Base-by-base conservation (phyloP, 2,888 invertebrate species). In the Boloria selene region DNA sequence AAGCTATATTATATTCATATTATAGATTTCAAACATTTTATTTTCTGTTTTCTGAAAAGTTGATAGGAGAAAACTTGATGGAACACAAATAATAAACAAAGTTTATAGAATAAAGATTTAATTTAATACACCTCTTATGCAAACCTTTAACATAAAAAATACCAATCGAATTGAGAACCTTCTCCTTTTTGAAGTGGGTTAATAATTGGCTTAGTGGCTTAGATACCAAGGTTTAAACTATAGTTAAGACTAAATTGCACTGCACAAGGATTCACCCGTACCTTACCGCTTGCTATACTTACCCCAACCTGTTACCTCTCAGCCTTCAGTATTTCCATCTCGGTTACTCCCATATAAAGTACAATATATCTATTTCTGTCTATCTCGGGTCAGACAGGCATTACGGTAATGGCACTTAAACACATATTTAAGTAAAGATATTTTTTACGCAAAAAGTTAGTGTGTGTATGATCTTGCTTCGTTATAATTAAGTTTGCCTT, bases 361-460 rank as follows among this genome's bases (percentile, higher is more conserved):
- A 54, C 59, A 42, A 79, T 81, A 74, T 61, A 65, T 22, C 75
- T 70, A 65, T 88, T 87, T 73, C 77, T 7, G 65, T 88, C 83
- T 74, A 83, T 82, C 84, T 81, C 85, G 81, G 90, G 90, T 91
- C 90, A 90, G 86, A 79, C 83, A 84, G 80, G 84, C 84, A 89
- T 90, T 89, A 90, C 87, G 76, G 89, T 92, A 91, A 92, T 91
- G 88, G 90, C 90, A 90, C 88, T 87, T 90, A 90, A 90, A 90
- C 86, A 90, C 90, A 90, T 88, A 90, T 91, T 90, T 90, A 90
- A 89, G 90, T 90, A 84, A 87, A 87, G 84, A 82, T 85, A 83
- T 82, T 86, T 88, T 90, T 90, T 90, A 80, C 77, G 73, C 75
- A 85, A 89, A 87, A 87, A 86, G 82, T 77, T 81, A 72, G 84